Conservation (phyloP, 2,888 invertebrate genomes). For the Megalurothrips usitatus region DNA sequence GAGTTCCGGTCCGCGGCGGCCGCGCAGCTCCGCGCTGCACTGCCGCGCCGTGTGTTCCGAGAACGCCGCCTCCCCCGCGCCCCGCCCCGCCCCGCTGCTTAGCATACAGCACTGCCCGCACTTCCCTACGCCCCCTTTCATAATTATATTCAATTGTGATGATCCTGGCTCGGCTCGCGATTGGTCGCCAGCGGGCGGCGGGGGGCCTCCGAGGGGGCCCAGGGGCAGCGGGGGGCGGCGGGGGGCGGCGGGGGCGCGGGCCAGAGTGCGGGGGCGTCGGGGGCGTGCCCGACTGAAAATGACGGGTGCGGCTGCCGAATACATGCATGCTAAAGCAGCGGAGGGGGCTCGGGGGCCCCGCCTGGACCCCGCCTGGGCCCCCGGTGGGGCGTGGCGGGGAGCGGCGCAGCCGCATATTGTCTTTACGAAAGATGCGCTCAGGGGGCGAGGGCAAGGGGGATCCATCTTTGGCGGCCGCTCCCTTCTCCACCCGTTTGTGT, state of each 20-base stretch:
- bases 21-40: not conserved
- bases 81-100: not conserved
- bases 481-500: no score
- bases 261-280: not conserved
- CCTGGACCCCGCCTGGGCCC: not conserved
- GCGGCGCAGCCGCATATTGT: not conserved
- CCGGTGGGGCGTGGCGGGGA: not conserved
- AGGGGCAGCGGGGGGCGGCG: not conserved
- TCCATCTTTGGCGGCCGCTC: no score
- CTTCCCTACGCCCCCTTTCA: not conserved
- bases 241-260: not conserved
- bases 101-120: conserved; percentile 29
- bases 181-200: not conserved
- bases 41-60: not conserved
- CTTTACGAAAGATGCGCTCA: conserved; percentile 11
- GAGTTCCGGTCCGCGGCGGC: not conserved
- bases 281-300: not conserved
- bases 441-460: not conserved
- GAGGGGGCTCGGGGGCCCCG: no score
- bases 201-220: not conserved
- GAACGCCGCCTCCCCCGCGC: not conserved
- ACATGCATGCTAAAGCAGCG: conserved; percentile 19
- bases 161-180: not conserved
- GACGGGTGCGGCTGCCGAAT: conserved; percentile 25
- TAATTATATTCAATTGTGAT: conserved; percentile 11